These are phyloP conservation scores for Seriola rivoliana DNA, from an alignment of 2,113 vertebrate species.

Conservation along the genomic window DNA sequence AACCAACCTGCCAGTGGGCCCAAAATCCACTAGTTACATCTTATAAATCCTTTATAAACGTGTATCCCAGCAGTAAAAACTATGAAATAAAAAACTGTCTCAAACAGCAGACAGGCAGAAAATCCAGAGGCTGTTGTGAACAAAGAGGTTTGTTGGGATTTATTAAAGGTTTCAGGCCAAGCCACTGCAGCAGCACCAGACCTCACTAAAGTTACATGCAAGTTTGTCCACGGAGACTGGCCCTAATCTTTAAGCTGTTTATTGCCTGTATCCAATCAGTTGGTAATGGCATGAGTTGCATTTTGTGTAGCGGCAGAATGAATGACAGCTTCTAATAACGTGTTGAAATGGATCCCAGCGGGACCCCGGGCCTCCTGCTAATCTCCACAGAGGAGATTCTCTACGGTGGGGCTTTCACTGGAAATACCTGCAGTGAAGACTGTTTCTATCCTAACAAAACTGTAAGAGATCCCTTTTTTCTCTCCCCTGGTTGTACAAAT, in stretches of 20 bases:
- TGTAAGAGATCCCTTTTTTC: conserved; percentile 59
- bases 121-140: neutral
- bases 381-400: conserved; percentile 61
- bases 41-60: neutral
- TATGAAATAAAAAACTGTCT: neutral
- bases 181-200: neutral
- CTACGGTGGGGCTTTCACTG: conserved; percentile 56
- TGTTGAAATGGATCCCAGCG: conserved; percentile 69
- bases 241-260: conserved; percentile 46
- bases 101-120: neutral
- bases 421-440: conserved; percentile 66
- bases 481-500: conserved; percentile 54
- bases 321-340: conserved; percentile 68
- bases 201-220: conserved; percentile 15
- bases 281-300: conserved; percentile 44
- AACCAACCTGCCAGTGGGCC: too few relatives aligned
- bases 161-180: neutral
- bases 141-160: neutral
- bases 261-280: conserved; percentile 52
- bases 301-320: conserved; percentile 43
- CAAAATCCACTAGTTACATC: too few relatives aligned
- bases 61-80: neutral
- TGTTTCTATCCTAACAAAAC: conserved; percentile 51
- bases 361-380: conserved; percentile 55
- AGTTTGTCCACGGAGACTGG: conserved; percentile 43